phyloP scores from a whole-genome alignment of 2,797 vertebrate species.

The Brachyalestes nurse region DNA sequence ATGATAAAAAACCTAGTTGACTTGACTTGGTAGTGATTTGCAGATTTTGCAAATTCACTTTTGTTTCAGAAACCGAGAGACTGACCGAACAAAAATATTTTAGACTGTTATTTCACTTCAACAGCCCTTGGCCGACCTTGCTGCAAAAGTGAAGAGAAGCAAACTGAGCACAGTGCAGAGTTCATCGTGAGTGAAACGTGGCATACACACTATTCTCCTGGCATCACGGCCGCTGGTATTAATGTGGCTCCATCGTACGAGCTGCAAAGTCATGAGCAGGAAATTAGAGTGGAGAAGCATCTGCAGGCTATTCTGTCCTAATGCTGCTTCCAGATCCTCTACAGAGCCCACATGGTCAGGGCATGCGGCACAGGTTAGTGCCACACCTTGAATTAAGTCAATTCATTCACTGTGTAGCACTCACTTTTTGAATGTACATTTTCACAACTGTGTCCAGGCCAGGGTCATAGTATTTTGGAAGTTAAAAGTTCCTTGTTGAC shows the following conservation, averaged over 20 bases:
- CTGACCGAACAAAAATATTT: neutral
- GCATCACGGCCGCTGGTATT: constrained; percentile 28
- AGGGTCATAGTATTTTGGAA: neutral
- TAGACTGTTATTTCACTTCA: neutral
- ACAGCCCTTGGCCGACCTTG: neutral
- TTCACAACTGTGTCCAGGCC: too few species aligned
- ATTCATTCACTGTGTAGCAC: neutral
- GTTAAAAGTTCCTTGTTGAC: neutral
- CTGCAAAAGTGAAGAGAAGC: neutral
- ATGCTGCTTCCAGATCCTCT: constrained; percentile 22
- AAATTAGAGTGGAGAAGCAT: constrained; percentile 55
- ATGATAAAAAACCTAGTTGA: neutral
- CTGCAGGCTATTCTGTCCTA: constrained; percentile 44
- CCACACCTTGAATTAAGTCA: neutral
- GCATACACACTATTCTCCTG: constrained; percentile 15
- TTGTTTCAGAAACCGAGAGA: neutral
- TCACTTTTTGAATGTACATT: neutral
- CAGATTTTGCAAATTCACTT: neutral
- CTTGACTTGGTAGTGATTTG: neutral
- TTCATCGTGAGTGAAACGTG: constrained; percentile 32
- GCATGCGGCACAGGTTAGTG: constrained; percentile 6
- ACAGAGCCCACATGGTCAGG: constrained; percentile 17
- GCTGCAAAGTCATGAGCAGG: constrained; percentile 43
- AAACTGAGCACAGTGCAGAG: neutral
- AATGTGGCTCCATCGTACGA: constrained; percentile 34